A percentile compares a stretch with the other conserved stretches of the same genome.
phyloP scores from a whole-genome alignment of 2,113 vertebrate species.

The Callaeas wilsoni region DNA sequence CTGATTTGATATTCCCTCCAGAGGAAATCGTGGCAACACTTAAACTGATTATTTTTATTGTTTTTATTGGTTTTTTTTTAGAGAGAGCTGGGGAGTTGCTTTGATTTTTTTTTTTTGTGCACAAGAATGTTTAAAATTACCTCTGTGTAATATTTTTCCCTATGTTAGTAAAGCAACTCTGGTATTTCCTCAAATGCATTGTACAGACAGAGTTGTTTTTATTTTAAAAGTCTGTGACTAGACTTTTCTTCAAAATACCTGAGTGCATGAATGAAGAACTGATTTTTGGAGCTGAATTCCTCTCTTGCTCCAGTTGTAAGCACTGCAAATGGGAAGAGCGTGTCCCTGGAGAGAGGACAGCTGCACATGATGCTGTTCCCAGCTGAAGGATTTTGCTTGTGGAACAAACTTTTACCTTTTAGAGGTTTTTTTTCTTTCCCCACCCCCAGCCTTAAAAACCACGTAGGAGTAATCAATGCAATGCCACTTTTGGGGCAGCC shows the following conservation, averaged over 20 bases:
- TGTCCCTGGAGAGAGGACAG: background rate
- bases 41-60: background rate
- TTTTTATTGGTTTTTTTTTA: background rate
- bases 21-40: background rate
- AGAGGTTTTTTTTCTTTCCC: too few species aligned
- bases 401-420: background rate
- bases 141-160: background rate
- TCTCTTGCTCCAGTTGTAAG: background rate
- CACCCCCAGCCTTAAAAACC: background rate
- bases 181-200: background rate
- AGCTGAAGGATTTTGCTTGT: background rate
- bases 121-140: background rate
- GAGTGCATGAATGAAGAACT: background rate
- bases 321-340: background rate
- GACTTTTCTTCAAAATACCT: background rate
- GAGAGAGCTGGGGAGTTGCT: background rate
- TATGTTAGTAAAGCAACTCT: background rate
- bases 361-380: background rate
- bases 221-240: background rate
- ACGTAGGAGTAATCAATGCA: background rate
- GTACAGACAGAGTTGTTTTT: background rate
- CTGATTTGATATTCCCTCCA: background rate
- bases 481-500: background rate
- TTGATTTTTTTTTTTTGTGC: background rate
- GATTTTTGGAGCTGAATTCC: background rate